These are phyloP conservation scores for Nomada fabriciana DNA, from an alignment of 2,888 invertebrate genomes.

Conservation along the genomic window DNA sequence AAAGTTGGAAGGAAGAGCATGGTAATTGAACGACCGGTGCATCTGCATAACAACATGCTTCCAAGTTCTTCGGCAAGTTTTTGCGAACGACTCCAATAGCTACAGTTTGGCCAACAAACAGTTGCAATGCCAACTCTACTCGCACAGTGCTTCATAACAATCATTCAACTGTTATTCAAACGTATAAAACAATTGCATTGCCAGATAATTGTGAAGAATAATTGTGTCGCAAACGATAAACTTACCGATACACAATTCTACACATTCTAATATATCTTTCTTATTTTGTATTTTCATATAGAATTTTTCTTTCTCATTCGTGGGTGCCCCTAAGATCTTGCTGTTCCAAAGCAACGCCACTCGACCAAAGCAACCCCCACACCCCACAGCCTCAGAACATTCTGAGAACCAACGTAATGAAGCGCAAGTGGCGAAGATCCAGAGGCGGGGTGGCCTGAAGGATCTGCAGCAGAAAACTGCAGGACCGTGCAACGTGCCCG, in stretches of 20 bases:
- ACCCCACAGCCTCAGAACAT: background rate
- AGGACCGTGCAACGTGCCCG: conserved; percentile 15
- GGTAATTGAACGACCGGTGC: background rate
- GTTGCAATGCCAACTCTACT: too few species aligned
- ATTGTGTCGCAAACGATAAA: too few species aligned
- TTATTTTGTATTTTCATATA: too few species aligned
- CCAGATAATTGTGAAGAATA: too few species aligned
- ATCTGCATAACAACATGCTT: background rate
- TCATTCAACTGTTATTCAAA: too few species aligned
- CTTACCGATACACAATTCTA: too few species aligned
- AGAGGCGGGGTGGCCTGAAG: background rate
- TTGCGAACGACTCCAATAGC: background rate
- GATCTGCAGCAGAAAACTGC: conserved; percentile 10
- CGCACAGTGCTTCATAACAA: too few species aligned
- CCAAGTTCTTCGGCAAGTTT: background rate
- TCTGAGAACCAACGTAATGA: background rate
- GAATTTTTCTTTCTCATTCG: too few species aligned
- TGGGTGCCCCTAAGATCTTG: background rate
- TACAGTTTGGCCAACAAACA: too few species aligned
- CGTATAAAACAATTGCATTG: too few species aligned
- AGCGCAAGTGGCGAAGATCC: conserved; percentile 3
- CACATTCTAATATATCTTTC: too few species aligned
- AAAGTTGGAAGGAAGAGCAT: background rate
- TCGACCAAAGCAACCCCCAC: background rate
- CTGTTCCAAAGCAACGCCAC: background rate